A percentile compares a stretch with the other conserved stretches of the same genome.
Conservation (phyloP, 1,140 invertebrate species). For the Lasaia peninsularis region DNA sequence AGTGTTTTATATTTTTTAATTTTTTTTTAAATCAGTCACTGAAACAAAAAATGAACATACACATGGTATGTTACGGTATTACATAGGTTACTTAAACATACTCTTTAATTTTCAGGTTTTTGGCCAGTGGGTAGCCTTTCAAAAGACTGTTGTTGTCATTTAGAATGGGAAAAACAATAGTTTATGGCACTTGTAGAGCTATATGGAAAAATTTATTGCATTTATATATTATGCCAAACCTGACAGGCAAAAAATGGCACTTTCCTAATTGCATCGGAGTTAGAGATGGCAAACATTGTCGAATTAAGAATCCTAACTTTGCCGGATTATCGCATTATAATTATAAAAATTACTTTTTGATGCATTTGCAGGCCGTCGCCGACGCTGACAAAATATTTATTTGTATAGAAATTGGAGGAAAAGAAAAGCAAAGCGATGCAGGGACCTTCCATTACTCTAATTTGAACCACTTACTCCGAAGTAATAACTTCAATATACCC, state of each 20-base stretch:
- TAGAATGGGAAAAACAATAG: constrained; percentile 20
- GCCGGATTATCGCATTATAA: constrained; percentile 23
- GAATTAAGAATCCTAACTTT: constrained; percentile 20
- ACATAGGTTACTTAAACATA: constrained; percentile 15
- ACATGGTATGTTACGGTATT: constrained; percentile 13
- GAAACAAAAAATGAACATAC: constrained; percentile 21
- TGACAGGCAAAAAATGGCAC: constrained; percentile 21
- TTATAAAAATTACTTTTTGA: constrained; percentile 22
- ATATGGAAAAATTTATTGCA: constrained; percentile 21
- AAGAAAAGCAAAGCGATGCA: constrained; percentile 23
- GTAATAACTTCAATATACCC: constrained; percentile 18
- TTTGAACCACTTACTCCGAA: constrained; percentile 16
- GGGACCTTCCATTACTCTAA: constrained; percentile 18
- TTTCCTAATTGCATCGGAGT: constrained; percentile 27
- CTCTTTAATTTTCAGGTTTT: constrained; percentile 27
- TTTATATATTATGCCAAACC: constrained; percentile 21
- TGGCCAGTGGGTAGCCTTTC: constrained; percentile 18
- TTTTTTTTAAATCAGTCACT: constrained; percentile 23
- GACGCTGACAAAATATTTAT: constrained; percentile 24
- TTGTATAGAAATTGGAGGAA: constrained; percentile 22
- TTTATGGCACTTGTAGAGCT: constrained; percentile 19
- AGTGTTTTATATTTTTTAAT: constrained; percentile 30
- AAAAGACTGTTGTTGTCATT: constrained; percentile 14
- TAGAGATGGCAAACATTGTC: constrained; percentile 26
- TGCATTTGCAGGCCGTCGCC: constrained; percentile 16